Conservation (phyloP, 2,797 vertebrate species). For the Dipus sagitta region DNA sequence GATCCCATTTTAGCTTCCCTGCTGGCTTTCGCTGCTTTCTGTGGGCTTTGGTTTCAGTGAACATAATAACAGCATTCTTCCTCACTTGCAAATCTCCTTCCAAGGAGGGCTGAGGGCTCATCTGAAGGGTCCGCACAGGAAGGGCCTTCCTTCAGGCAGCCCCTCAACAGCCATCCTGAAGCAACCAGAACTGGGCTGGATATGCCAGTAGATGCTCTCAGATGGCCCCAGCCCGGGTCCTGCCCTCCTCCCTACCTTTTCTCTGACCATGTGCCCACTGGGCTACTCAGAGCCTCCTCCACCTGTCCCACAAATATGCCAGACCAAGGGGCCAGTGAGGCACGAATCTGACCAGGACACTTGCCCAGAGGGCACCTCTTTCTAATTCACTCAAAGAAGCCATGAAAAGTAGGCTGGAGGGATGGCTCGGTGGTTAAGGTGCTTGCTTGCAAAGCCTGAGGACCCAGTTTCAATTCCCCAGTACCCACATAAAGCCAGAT, state of each 20-base stretch:
- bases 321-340: not conserved
- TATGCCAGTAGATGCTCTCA: not conserved
- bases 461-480: too few species aligned
- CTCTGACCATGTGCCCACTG: not conserved
- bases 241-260: not conserved
- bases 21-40: not conserved
- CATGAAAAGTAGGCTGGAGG: not conserved
- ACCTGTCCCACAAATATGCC: not conserved
- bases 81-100: not conserved
- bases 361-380: not conserved
- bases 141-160: not conserved
- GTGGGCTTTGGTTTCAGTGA: not conserved
- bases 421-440: too few species aligned
- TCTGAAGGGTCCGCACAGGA: not conserved
- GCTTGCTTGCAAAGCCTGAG: too few species aligned
- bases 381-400: not conserved
- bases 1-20: not conserved
- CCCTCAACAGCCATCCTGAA: not conserved
- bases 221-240: too few species aligned
- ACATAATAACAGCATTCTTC: not conserved
- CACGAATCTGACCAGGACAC: not conserved
- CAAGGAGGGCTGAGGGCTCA: not conserved
- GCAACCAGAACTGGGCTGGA: rapidly evolving
- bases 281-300: not conserved
- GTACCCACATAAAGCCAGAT: too few species aligned